A percentile compares a stretch with the other conserved stretches of the same genome.
These are phyloP conservation scores for Phataginus tricuspis DNA, from an alignment of 2,797 vertebrate species.

Conservation along the genomic window DNA sequence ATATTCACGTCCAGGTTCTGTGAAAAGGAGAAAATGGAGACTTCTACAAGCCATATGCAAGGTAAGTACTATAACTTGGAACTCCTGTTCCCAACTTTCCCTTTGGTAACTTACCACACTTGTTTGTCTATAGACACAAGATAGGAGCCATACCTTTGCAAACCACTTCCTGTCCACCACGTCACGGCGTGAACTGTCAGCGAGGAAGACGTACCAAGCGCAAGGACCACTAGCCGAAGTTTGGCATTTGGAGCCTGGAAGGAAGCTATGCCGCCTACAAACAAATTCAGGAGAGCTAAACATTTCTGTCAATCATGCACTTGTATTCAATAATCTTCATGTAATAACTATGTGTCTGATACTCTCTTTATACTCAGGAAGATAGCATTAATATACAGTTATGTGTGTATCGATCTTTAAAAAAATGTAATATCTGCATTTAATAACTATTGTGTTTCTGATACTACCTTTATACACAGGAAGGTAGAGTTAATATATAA, in stretches of 20 bases:
- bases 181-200: constrained; percentile 84
- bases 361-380: background rate
- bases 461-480: background rate
- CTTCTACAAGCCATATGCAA: background rate
- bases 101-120: background rate
- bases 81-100: background rate
- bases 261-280: constrained; percentile 82
- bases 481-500: background rate
- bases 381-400: background rate
- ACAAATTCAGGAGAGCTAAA: background rate
- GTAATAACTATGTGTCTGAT: background rate
- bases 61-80: background rate
- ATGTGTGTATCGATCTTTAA: background rate
- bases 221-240: constrained; percentile 80
- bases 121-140: background rate
- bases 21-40: background rate
- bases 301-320: background rate
- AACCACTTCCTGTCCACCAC: constrained; percentile 85
- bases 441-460: background rate
- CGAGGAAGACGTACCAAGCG: constrained; percentile 83
- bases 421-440: background rate
- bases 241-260: constrained; percentile 82
- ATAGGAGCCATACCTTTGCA: constrained; percentile 83
- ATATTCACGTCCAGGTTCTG: background rate
- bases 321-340: background rate